Base-by-base conservation (phyloP, 2,888 invertebrate species). In the Galeruca laticollis region DNA sequence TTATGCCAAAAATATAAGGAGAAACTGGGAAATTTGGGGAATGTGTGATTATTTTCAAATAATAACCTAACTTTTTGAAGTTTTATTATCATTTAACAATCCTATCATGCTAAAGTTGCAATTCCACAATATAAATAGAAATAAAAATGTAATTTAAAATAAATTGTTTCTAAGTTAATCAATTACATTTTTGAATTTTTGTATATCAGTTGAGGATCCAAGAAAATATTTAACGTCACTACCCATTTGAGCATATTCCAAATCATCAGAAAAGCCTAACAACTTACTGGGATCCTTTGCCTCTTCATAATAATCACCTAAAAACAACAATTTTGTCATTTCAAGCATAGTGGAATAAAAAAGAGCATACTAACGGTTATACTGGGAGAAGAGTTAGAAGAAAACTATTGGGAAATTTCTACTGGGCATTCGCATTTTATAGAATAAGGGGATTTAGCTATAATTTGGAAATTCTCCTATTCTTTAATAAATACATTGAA, bases 161-260 rank as follows among this genome's bases (percentile, higher is more conserved):
- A 15, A 47, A 18, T 47, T 47, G 15, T 15, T 47, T 47, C 1
- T 2, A 18, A 18, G 47, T 47, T 8, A 18, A 18, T 18, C 15
- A 47, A 47, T 47, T 15, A 47, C 8, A 18, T 18, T 15, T 8
- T 18, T 15, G 18, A 47, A 47, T 47, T 47, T 5, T 56, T 10
- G 11, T n/a, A 56, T n/a, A 56, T 56, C 56, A 20, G 18, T 56
- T 31, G 33, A 56, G 15, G 18, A 18, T 56, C 56, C 56, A n/a
- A 59, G 3, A 11, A 40, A 47, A 33, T 61, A 49, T 83, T 87
- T 47, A n/a, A 61, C 43, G 35, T 70, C 68, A 11, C 62, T 69
- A 33, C 72, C 75, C 68, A 75, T 68, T 13, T 75, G 52, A 35
- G 74, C 73, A 35, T 37, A 33, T n/a, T 69, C 40, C 11, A 66